Conservation (phyloP, 2,888 invertebrate species). For the Venusia cambrica region DNA sequence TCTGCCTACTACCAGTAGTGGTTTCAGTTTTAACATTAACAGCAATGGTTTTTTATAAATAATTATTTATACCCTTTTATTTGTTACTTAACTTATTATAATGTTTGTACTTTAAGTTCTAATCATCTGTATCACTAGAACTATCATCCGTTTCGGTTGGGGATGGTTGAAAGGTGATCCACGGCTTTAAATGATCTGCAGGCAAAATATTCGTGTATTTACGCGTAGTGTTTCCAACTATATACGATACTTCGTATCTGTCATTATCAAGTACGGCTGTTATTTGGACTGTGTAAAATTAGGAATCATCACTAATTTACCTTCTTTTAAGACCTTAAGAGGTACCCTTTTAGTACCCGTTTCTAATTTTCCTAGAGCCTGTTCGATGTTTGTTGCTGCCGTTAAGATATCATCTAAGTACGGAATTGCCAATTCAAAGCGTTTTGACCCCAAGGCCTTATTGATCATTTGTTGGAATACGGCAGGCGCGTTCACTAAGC, state of each 20-base stretch:
- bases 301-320: conserved; percentile 5
- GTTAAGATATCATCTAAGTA: not conserved
- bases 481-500: too few species aligned
- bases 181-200: not conserved
- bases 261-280: conserved; percentile 1
- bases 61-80: too few species aligned
- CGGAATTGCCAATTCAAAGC: conserved; percentile 1
- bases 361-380: not conserved
- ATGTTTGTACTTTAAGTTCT: too few species aligned
- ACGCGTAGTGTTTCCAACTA: conserved; percentile 1
- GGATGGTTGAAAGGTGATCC: not conserved
- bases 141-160: too few species aligned
- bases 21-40: too few species aligned
- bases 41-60: too few species aligned
- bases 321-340: not conserved
- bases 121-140: too few species aligned
- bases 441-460: not conserved
- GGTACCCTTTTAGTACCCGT: conserved; percentile 1
- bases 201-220: not conserved
- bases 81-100: too few species aligned
- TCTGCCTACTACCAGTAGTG: too few species aligned
- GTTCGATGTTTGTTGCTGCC: not conserved
- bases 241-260: conserved; percentile 4
- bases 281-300: not conserved
- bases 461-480: too few species aligned